Percentiles rank a stretch among this genome's conserved stretches.
These are phyloP conservation scores for Phasia obesa DNA, from an alignment of 2,888 invertebrate species.

Conservation along the genomic window DNA sequence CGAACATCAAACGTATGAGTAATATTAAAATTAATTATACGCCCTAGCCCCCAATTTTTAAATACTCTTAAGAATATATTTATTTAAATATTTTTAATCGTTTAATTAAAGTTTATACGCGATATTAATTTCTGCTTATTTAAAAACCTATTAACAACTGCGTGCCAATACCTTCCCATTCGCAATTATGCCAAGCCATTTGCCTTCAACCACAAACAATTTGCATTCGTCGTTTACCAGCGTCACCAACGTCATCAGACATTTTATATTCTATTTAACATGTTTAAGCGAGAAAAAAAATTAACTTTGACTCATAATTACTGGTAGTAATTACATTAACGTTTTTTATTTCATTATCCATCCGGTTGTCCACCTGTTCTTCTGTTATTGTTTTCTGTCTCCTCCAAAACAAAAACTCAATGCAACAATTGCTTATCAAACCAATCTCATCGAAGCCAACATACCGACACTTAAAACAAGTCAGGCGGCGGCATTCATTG, in stretches of 20 bases:
- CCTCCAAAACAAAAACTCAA: neutral
- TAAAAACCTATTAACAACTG: conserved; percentile 32
- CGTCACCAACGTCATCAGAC: conserved; percentile 9
- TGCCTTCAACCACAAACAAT: conserved; percentile 26
- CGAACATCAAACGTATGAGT: neutral
- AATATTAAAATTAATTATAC: conserved; percentile 21
- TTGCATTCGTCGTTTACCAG: conserved; percentile 18
- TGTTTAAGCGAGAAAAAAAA: conserved; percentile 58
- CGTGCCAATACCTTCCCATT: conserved; percentile 4
- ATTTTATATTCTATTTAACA: conserved; percentile 57
- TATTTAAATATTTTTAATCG: neutral
- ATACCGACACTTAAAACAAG: conserved; percentile 12
- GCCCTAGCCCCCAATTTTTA: neutral
- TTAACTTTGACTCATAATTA: conserved; percentile 68
- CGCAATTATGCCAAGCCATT: conserved; percentile 33
- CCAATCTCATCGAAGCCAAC: conserved; percentile 32
- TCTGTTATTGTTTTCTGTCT: conserved; percentile 4
- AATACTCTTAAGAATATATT: neutral
- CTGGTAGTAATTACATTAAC: conserved; percentile 63
- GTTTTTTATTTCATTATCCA: conserved; percentile 23
- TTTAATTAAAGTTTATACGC: conserved; percentile 8
- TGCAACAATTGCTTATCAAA: conserved; percentile 62
- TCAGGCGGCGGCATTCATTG: conserved; percentile 19
- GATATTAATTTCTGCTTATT: neutral
- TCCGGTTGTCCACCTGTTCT: conserved; percentile 5